phyloP scores from a whole-genome alignment of 92 coral and sea anemone species.

The Porites evermanni region DNA sequence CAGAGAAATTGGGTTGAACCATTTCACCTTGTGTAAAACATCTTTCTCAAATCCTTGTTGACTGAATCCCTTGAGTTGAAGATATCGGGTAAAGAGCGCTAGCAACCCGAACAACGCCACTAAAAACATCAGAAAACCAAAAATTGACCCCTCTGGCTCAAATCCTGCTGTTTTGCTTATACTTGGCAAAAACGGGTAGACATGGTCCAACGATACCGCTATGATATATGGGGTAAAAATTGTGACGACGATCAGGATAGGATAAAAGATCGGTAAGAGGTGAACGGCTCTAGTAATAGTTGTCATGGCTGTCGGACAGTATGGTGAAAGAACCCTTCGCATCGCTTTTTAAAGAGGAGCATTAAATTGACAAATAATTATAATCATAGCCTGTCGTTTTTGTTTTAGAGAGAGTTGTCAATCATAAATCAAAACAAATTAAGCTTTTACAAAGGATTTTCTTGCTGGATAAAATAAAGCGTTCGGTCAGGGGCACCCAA shows the following conservation, averaged over 20 bases:
- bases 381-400: no score
- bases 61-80: constrained; percentile 29
- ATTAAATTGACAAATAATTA: no score
- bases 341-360: no score
- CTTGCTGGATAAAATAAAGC: no score
- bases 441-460: no score
- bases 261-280: not conserved
- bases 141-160: constrained; percentile 58
- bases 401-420: no score
- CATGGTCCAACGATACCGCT: constrained; percentile 53
- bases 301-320: no score
- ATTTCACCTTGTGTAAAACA: not conserved
- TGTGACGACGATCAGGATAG: not conserved
- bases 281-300: not conserved
- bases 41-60: not conserved
- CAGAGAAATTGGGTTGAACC: constrained; percentile 6
- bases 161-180: constrained; percentile 55
- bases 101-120: constrained; percentile 38
- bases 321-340: no score
- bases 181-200: constrained; percentile 60
- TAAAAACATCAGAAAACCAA: constrained; percentile 46
- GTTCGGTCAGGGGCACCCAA: no score
- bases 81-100: constrained; percentile 44
- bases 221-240: constrained; percentile 51
- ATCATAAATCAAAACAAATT: no score